Conservation (phyloP, 1,140 invertebrate species). For the Platyscapa corneri region DNA sequence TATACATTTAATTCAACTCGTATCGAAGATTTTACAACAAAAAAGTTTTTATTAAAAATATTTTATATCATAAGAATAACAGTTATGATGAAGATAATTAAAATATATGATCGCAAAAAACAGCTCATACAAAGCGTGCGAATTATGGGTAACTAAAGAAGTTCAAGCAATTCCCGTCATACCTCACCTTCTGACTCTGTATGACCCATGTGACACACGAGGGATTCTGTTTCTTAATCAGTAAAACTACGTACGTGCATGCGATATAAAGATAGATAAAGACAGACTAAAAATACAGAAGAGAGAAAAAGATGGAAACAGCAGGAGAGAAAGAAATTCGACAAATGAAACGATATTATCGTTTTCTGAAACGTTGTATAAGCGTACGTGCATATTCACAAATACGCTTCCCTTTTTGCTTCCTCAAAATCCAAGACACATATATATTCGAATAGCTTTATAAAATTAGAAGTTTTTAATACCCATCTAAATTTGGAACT, state of each 20-base stretch:
- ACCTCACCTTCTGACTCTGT: background rate
- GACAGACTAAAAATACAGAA: background rate
- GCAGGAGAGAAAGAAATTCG: constrained; percentile 22
- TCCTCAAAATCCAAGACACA: background rate
- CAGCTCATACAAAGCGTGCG: too few relatives aligned
- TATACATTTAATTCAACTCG: too few relatives aligned
- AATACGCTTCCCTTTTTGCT: constrained; percentile 9
- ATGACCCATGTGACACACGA: background rate
- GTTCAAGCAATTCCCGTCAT: too few relatives aligned
- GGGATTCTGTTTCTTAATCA: constrained; percentile 28
- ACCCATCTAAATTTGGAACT: background rate
- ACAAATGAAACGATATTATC: too few relatives aligned
- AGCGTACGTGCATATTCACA: constrained; percentile 48
- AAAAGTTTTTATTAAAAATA: too few relatives aligned
- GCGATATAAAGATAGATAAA: constrained; percentile 37
- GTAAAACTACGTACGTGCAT: constrained; percentile 28
- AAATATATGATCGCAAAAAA: too few relatives aligned
- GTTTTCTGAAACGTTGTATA: constrained; percentile 55
- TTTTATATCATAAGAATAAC: too few relatives aligned
- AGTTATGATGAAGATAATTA: too few relatives aligned
- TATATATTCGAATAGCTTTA: background rate
- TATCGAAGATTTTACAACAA: too few relatives aligned
- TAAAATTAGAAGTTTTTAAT: background rate
- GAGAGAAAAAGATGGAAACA: background rate
- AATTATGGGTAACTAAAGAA: too few relatives aligned